Base-by-base conservation (phyloP, 92 coral and sea anemone genomes). In the Porites evermanni region DNA sequence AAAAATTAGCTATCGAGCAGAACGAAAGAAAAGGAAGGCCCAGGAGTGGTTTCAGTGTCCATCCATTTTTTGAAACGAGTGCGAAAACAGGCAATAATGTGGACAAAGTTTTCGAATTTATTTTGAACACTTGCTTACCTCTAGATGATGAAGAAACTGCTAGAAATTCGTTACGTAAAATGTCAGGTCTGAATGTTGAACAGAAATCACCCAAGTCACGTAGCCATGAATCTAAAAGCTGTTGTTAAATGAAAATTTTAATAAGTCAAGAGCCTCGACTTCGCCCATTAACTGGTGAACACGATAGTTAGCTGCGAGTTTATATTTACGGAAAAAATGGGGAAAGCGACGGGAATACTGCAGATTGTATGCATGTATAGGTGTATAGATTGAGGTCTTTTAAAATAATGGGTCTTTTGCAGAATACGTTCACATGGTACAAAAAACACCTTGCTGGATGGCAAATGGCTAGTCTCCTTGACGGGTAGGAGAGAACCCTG, bases 1-100 rank as follows among this genome's bases (percentile, higher is more conserved):
- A 86, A 78, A 88, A 87, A 70, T 86, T 97, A 68, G 98, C 99
- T 1, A 78, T 72, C 68, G 91, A 83, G 68, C 94, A 93, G 79
- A 97, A 97, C 80, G 91, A 78, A 64, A 88, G 69, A 51, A 97
- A 89, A 75, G 85, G 91, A 32, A 86, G 94, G 79, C 79, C 91
- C 10, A 83, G 65, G 19, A 69, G 19, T n/a, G 86, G 83, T 66
- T 86, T 94, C 13, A 56, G 83, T 51, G 79, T 51, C 47, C 74
- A 90, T 52, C 99, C 99, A 2, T 93, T 93, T 91, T 97, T 97
- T 79, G 98, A 97, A 88, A 97, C 98, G 10, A 97, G 99, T 72
- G 83, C 99, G 83, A 95, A 95, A 87, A 95, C 97, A 69, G 99
- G 99, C 2, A 82, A 93, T 58, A 93, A 92, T 77, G 99, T 97